Evolutionary conservation across 2,888 invertebrate genomes (phyloP), one percentile per base, ranked within the genome.

Genomic region (Xestia rhomboidea): DNA sequence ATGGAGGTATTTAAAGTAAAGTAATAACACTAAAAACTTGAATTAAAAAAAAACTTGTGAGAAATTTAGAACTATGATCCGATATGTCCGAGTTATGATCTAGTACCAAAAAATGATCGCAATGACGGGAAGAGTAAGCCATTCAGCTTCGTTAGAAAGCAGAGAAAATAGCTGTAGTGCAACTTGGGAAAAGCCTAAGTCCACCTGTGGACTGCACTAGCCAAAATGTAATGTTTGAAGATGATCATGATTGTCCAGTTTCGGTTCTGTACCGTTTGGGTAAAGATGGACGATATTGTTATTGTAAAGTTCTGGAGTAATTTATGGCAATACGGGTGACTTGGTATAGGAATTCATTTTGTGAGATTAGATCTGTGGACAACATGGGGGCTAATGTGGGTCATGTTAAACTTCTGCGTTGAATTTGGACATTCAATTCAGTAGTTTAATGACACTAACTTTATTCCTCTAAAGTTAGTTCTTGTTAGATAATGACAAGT

Each of bases 241-340:
- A 18, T 27, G 24, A 10, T n/a, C 13, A 34, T 13, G 15, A 51
- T 27, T 24, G 8, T 30, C 10, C 18, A 60, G 18, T 63, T 60
- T 11, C 15, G n/a, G 41, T 49, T 44, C 2, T 7, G 18, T 34
- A 18, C 1, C 7, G 21, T 57, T 38, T 57, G 8, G 7, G n/a
- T 49, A 62, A 71, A 46, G 49, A 34, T 68, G 27, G 18, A 27
- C 30, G 24, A 63, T 51, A 24, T 13, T 49, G 0, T 54, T 30
- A 21, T 5, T 38, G 6, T 38, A 5, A 54, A 34, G 44, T 66
- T 30, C 18, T 24, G 11, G 1, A 15, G 34, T 49, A 44, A 84
- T 84, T 84, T 75, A 82, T 81, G 15, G n/a, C 46, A 27, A 84
- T 84, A 69, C 66, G 84, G 79, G 84, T 49, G 15, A 24, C 18